Conservation (phyloP, 2,888 invertebrate genomes). For the Notodonta dromedarius region DNA sequence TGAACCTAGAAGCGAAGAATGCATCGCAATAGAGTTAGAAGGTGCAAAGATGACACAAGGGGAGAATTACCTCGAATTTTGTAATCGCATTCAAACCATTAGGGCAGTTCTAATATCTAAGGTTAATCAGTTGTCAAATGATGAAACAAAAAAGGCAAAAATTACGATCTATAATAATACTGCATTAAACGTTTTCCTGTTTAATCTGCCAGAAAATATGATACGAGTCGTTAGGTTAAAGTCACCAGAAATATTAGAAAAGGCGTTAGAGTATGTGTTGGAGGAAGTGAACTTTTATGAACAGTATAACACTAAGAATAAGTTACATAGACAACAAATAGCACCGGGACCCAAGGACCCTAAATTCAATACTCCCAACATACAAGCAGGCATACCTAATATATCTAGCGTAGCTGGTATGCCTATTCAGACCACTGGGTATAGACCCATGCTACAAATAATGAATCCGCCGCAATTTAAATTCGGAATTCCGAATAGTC, state of each 20-base stretch:
- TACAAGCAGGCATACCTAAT: too few relatives aligned
- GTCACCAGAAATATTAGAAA: conserved; percentile 6
- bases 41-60: conserved; percentile 11
- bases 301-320: conserved; percentile 4
- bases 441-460: not conserved
- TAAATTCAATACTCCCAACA: too few relatives aligned
- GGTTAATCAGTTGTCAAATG: not conserved
- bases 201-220: conserved; percentile 18
- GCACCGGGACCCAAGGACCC: too few relatives aligned
- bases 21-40: conserved; percentile 21
- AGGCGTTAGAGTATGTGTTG: conserved; percentile 8
- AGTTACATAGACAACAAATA: too few relatives aligned
- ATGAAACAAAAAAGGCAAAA: conserved; percentile 2
- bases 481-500: not conserved
- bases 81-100: conserved; percentile 17
- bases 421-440: not conserved
- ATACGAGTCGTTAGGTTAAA: conserved; percentile 14
- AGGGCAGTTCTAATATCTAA: not conserved
- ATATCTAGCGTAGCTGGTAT: conserved; percentile 7
- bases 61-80: conserved; percentile 21
- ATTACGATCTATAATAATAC: conserved; percentile 22
- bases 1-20: conserved; percentile 21
- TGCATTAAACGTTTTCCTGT: conserved; percentile 22
- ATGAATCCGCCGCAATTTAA: not conserved
- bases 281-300: conserved; percentile 13